Conservation (phyloP, 2,888 invertebrate genomes). For the Anthophora plumipes region DNA sequence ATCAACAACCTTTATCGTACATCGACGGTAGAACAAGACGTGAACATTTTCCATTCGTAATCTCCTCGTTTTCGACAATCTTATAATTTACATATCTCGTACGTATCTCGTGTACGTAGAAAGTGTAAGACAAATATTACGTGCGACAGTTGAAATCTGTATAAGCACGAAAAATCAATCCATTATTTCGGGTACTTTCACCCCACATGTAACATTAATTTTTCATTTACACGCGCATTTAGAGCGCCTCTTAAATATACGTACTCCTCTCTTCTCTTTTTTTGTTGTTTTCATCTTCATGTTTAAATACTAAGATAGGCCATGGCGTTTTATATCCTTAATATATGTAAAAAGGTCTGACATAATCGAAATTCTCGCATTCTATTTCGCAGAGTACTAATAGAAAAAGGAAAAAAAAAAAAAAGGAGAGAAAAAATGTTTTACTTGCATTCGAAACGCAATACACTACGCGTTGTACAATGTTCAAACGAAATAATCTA, state of each 20-base stretch:
- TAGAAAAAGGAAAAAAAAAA: constrained; percentile 7
- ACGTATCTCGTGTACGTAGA: constrained; percentile 6
- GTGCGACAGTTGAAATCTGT: constrained; percentile 38
- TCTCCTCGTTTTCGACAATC: constrained; percentile 1
- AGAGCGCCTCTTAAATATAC: constrained; percentile 40
- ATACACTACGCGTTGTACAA: constrained; percentile 21
- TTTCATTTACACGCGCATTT: constrained; percentile 51
- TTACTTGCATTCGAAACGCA: constrained; percentile 13
- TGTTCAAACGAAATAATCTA: constrained; percentile 27
- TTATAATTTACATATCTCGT: constrained; percentile 14
- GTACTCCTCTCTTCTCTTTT: constrained; percentile 17
- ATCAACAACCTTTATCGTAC: constrained; percentile 18
- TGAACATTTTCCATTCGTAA: constrained; percentile 1
- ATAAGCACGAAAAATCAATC: constrained; percentile 49
- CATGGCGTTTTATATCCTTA: constrained; percentile 76
- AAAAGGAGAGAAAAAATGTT: not conserved
- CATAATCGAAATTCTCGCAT: constrained; percentile 36
- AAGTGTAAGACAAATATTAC: constrained; percentile 37
- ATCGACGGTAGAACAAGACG: not conserved
- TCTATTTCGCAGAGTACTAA: constrained; percentile 8
- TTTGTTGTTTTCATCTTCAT: constrained; percentile 30
- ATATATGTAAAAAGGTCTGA: constrained; percentile 72
- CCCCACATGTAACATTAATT: constrained; percentile 62
- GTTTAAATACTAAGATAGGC: constrained; percentile 80
- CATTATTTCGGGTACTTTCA: constrained; percentile 19